These are phyloP conservation scores for Pantherophis guttatus DNA, from an alignment of 2,113 vertebrate genomes.

Conservation along the genomic window DNA sequence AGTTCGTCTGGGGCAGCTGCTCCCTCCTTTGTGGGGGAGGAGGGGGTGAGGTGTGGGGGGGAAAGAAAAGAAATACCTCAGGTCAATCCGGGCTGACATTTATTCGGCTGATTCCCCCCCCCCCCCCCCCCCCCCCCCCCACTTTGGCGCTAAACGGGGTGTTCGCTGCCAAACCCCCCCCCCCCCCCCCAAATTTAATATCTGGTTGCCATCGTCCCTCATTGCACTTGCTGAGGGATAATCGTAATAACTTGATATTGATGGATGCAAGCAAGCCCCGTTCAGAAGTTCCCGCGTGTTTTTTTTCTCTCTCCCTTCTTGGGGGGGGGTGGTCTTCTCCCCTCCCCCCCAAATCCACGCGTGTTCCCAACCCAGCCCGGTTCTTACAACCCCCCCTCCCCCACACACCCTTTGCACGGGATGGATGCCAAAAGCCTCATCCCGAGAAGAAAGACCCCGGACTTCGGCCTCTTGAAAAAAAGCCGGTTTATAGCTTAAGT, in stretches of 20 bases:
- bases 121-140: not conserved
- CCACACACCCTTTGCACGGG: not conserved
- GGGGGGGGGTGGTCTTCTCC: not conserved
- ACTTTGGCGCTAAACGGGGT: not conserved
- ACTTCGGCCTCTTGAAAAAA: no score
- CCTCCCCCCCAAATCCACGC: not conserved
- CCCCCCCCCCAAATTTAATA: accelerated
- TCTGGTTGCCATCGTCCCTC: not conserved
- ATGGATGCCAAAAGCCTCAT: no score
- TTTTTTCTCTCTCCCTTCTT: no score
- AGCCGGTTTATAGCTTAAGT: not conserved
- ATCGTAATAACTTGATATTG: not conserved
- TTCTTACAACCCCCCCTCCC: not conserved
- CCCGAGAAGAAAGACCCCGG: no score
- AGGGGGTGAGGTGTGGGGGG: no score
- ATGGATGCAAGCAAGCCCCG: not conserved
- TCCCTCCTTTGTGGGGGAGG: not conserved
- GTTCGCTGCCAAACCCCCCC: not conserved
- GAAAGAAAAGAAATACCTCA: not conserved
- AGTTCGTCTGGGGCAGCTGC: not conserved
- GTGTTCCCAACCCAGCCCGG: no score
- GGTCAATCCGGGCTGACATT: not conserved
- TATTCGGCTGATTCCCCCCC: not conserved
- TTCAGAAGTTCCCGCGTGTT: not conserved
- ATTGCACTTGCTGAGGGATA: not conserved